Evolutionary conservation across 2,113 vertebrate genomes (phyloP).

Genomic region (Nibea albiflora): DNA sequence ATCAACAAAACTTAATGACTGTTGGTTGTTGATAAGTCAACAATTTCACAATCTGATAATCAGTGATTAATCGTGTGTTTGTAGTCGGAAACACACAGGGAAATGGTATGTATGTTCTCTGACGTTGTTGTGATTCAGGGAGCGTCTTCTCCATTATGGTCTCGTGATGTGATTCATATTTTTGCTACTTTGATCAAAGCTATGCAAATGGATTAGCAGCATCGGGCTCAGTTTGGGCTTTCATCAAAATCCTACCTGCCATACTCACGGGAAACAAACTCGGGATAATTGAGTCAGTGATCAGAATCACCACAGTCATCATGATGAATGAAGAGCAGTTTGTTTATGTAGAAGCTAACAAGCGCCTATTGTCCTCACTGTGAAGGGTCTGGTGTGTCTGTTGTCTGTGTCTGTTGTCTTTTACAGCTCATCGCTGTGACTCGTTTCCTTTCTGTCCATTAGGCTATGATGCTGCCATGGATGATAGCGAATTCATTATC

Average conservation of each 20-base stretch:
- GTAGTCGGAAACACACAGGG: slow-evolving; percentile 16
- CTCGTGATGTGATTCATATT: slow-evolving; percentile 46
- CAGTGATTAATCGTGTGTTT: slow-evolving; percentile 37
- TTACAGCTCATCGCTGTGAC: slow-evolving; percentile 39
- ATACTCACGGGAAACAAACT: slow-evolving; percentile 34
- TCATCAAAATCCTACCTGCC: slow-evolving; percentile 39
- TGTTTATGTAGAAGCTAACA: slow-evolving; percentile 54
- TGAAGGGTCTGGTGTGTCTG: slow-evolving; percentile 31
- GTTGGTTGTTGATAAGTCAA: slow-evolving; percentile 21
- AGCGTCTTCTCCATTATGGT: slow-evolving; percentile 5
- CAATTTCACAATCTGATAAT: slow-evolving; percentile 53
- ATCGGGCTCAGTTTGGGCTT: slow-evolving; percentile 35
- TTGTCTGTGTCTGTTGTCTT: slow-evolving; percentile 37
- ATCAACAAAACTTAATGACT: slow-evolving; percentile 12
- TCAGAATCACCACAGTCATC: slow-evolving; percentile 31
- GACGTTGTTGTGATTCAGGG: slow-evolving; percentile 7
- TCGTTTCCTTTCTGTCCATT: slow-evolving; percentile 46
- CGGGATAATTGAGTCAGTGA: slow-evolving; percentile 41
- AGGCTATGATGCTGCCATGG: slow-evolving; percentile 1
- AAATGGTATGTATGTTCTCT: slow-evolving; percentile 16
- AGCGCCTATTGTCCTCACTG: slow-evolving; percentile 41
- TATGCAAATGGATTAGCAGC: slow-evolving; percentile 40
- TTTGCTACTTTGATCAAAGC: slow-evolving; percentile 29
- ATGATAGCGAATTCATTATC: slow-evolving; percentile 53
- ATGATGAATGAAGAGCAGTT: slow-evolving; percentile 41